Base-by-base conservation (phyloP, 2,797 vertebrate genomes). In the Myripristis murdjan region DNA sequence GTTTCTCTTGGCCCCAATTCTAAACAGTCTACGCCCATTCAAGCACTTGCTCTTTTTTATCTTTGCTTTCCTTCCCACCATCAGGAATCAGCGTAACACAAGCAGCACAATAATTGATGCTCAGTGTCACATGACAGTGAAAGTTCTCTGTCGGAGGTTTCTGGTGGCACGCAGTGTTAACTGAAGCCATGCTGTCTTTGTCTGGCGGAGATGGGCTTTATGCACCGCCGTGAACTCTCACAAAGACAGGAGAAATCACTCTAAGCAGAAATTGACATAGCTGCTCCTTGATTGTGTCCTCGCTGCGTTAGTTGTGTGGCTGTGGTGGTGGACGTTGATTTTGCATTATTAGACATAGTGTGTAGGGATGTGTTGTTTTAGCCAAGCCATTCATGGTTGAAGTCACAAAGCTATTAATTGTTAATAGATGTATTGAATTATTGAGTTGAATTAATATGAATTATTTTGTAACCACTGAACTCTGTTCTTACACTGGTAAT, bases 101-200 rank as follows among this genome's bases (percentile, higher is more conserved):
- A 46, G 54, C 23, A 64, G 66, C 65, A 80, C 75, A 84, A 67
- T 72, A 70, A 68, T 57, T 49, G 39, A 75, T 33, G 24, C 72
- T 53, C 3, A 28, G 75, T 86, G 68, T 91, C 66, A 23, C 31
- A 55, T 82, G 71, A 72, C 75, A 79, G 65, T 46, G 54, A 67
- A 71, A 63, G 73, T 69, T 70, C 24, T 53, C 54, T 3, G 20
- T 64, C 33, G 80, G 59, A 23, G 9, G 39, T 81, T 83, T 52
- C 55, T 67, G 47, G 6, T 22, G 9, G 41, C 12, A 58, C 44
- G 52, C 47, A 3, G 15, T 55, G 66, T 80, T 63, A 70, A 49
- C 1, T 70, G 63, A 80, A 23, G 57, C 56, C 72, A 66, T 16
- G 7, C 28, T 28, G 12, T 46, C 33, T 62, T 74, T 56, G 43